A percentile compares a stretch with the other conserved stretches of the same genome.
These are phyloP conservation scores for Otolemur crassicaudatus DNA, from an alignment of 2,797 vertebrate genomes.

Conservation along the genomic window DNA sequence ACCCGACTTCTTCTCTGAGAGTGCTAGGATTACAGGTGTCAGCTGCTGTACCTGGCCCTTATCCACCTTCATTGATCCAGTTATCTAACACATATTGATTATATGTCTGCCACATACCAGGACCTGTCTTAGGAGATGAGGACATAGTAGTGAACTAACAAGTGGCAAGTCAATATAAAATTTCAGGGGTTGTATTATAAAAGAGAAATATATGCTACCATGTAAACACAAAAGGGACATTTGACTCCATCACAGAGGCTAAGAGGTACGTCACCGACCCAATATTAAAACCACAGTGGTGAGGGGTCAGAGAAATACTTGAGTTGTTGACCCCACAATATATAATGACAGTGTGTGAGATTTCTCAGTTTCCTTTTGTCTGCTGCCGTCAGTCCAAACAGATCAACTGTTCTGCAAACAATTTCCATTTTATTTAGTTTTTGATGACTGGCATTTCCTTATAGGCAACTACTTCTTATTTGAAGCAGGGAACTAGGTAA, in stretches of 20 bases:
- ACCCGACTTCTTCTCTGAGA: too few relatives aligned
- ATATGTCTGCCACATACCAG: not conserved
- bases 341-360: not conserved
- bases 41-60: not conserved
- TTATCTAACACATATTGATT: not conserved
- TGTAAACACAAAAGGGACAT: not conserved
- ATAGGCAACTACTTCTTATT: constrained; percentile 27
- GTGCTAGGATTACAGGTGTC: too few relatives aligned
- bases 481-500: not conserved
- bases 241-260: not conserved
- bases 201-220: not conserved
- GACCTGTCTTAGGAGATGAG: not conserved
- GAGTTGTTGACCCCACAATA: not conserved
- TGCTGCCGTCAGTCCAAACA: not conserved
- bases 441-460: constrained; percentile 35
- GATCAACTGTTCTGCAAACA: not conserved
- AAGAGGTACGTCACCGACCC: not conserved
- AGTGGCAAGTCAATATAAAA: not conserved
- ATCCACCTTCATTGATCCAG: not conserved
- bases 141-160: not conserved
- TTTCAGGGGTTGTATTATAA: not conserved
- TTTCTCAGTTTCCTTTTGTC: not conserved
- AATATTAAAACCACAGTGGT: not conserved
- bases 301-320: not conserved
- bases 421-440: constrained; percentile 40